Conservation (phyloP, 2,888 invertebrate genomes). For the Eristalis arbustorum region DNA sequence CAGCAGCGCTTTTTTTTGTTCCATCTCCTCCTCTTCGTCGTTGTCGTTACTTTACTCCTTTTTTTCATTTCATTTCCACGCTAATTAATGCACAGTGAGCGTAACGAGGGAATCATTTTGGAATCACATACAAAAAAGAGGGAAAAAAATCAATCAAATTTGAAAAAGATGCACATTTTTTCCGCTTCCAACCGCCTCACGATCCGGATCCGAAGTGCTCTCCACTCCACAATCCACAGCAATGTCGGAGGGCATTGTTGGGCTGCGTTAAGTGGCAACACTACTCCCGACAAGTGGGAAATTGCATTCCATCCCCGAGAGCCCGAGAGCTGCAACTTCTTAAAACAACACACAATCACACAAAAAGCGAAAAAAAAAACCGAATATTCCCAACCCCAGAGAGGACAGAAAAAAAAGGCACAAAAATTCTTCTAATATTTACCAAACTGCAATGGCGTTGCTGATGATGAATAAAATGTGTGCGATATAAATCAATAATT, state of each 20-base stretch:
- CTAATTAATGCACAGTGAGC: slow-evolving; percentile 50
- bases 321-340: neutral
- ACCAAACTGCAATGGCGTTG: slow-evolving; percentile 69
- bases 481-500: slow-evolving; percentile 68
- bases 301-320: neutral
- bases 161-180: slow-evolving; percentile 41
- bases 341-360: neutral
- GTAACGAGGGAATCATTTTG: neutral
- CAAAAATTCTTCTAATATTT: slow-evolving; percentile 52
- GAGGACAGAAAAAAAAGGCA: neutral
- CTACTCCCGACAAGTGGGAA: slow-evolving; percentile 16
- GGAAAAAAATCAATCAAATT: neutral
- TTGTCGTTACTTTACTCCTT: neutral
- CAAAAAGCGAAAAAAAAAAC: neutral
- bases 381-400: neutral
- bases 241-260: neutral
- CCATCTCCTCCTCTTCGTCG: neutral
- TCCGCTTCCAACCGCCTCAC: slow-evolving; percentile 1
- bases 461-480: slow-evolving; percentile 53
- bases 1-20: neutral
- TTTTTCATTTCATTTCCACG: slow-evolving; percentile 25
- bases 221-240: neutral
- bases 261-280: slow-evolving; percentile 56
- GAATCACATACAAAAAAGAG: neutral
- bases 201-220: slow-evolving; percentile 24